Conservation (phyloP, 2,888 invertebrate species). For the Cephus pygmeus region DNA sequence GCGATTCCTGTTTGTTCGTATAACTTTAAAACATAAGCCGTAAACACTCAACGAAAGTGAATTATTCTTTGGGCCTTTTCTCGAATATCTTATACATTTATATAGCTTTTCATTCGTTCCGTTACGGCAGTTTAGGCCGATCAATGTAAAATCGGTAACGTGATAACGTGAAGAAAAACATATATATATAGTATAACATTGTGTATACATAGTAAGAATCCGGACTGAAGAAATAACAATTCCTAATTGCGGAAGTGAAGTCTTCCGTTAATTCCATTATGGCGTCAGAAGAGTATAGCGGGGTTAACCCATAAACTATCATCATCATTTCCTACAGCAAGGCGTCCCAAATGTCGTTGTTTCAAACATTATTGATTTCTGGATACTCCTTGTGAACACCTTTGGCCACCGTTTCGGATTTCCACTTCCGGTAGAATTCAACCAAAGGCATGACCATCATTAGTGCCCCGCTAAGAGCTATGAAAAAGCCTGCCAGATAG, state of each 20-base stretch:
- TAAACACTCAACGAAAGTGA: background rate
- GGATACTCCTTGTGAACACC: background rate
- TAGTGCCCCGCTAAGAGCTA: constrained; percentile 78
- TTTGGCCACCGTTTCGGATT: background rate
- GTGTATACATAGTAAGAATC: background rate
- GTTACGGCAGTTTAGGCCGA: background rate
- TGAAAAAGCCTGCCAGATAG: constrained; percentile 84
- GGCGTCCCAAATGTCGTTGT: background rate
- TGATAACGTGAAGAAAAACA: background rate
- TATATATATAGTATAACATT: background rate
- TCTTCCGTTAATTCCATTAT: background rate
- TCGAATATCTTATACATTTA: background rate
- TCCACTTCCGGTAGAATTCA: constrained; percentile 50
- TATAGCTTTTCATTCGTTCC: background rate
- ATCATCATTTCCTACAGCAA: background rate
- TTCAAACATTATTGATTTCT: constrained; percentile 1
- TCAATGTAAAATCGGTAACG: background rate
- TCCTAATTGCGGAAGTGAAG: background rate
- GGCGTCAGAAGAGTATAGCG: background rate
- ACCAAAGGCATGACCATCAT: constrained; percentile 67
- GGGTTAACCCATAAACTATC: background rate
- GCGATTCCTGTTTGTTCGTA: background rate
- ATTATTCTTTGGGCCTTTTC: background rate
- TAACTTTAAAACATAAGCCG: background rate
- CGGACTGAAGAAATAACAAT: background rate